Evolutionary conservation across 2,888 invertebrate species (phyloP).

Genomic region (Anoncus sp.): DNA sequence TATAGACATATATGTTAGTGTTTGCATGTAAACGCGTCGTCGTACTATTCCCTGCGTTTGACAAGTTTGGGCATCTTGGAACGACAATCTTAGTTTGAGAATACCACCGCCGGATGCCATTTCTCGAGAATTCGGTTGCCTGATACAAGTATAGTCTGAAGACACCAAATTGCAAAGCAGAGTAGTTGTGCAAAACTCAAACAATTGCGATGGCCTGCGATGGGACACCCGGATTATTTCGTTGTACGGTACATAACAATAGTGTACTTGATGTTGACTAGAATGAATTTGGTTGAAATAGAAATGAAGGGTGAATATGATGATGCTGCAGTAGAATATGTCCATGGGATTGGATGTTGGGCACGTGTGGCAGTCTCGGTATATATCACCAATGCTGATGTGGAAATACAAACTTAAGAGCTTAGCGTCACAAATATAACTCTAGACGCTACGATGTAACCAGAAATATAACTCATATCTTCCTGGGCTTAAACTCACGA

Average conservation of each 20-base stretch:
- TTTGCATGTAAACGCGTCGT: conserved; percentile 25
- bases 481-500: not conserved
- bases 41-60: conserved; percentile 53
- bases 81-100: conserved; percentile 32
- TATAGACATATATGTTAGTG: conserved; percentile 1
- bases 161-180: not conserved
- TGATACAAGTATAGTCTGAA: not conserved
- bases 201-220: no score
- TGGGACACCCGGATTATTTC: no score
- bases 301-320: no score
- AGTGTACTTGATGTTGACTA: no score
- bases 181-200: no score
- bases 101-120: conserved; percentile 10
- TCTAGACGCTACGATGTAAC: not conserved
- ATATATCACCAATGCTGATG: not conserved
- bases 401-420: not conserved
- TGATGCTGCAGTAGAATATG: no score
- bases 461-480: not conserved
- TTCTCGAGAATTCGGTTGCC: not conserved
- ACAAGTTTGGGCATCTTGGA: conserved; percentile 51
- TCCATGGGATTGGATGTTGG: no score
- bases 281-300: no score
- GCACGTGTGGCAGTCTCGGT: not conserved
- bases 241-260: no score
- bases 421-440: not conserved